phyloP scores from a whole-genome alignment of 2,888 invertebrate genomes.

The Nemotelus nigrinus region DNA sequence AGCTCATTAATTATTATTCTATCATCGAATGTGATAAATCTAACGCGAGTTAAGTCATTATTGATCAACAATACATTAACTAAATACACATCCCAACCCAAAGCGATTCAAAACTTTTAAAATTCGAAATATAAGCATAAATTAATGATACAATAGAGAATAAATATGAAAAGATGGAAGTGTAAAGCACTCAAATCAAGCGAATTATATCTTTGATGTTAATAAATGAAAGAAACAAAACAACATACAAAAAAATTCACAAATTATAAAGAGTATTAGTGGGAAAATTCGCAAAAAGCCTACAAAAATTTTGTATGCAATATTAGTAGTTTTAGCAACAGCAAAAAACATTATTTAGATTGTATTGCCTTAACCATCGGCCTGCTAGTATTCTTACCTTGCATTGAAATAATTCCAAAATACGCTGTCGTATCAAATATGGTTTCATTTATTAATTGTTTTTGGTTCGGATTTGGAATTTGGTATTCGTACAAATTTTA shows the following conservation, averaged over 20 bases:
- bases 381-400: slow-evolving; percentile 81
- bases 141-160: neutral
- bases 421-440: slow-evolving; percentile 75
- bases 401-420: slow-evolving; percentile 99
- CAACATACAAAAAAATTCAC: slow-evolving; percentile 14
- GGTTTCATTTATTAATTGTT: slow-evolving; percentile 50
- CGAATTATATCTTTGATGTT: too few species aligned
- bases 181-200: too few species aligned
- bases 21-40: too few species aligned
- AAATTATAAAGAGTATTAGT: slow-evolving; percentile 31
- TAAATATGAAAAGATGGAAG: neutral
- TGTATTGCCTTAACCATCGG: slow-evolving; percentile 13
- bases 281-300: slow-evolving; percentile 10
- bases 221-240: neutral
- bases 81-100: too few species aligned
- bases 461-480: slow-evolving; percentile 20
- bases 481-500: slow-evolving; percentile 23
- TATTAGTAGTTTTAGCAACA: slow-evolving; percentile 42
- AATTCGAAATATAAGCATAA: neutral
- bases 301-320: slow-evolving; percentile 37
- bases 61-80: too few species aligned
- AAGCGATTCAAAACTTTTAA: neutral
- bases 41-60: too few species aligned
- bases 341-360: slow-evolving; percentile 22
- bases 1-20: too few species aligned